phyloP scores from a whole-genome alignment of 1,140 invertebrate genomes.

The Drosophila nigromelanica region DNA sequence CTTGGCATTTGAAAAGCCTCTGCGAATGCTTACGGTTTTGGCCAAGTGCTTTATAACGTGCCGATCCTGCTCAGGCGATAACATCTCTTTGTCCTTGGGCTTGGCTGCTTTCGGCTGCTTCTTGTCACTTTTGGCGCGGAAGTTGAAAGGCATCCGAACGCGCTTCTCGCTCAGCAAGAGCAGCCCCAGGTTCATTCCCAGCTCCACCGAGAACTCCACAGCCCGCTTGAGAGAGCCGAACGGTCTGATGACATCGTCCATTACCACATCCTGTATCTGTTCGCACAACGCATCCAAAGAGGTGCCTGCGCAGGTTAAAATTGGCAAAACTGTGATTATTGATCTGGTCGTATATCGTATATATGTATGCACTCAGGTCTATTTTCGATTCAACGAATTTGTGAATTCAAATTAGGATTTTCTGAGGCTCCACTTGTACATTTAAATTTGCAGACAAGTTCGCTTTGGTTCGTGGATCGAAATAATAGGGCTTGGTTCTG shows the following conservation, averaged over 20 bases:
- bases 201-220: slow-evolving; percentile 36
- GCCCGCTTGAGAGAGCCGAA: slow-evolving; percentile 35
- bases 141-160: slow-evolving; percentile 1
- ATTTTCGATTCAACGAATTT: too few relatives aligned
- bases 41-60: background rate
- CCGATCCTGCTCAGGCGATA: background rate
- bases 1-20: too few relatives aligned
- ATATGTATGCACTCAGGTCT: too few relatives aligned
- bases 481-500: background rate
- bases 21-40: slow-evolving; percentile 1
- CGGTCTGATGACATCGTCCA: slow-evolving; percentile 19
- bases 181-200: slow-evolving; percentile 50
- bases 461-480: background rate
- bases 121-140: background rate
- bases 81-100: rapidly evolving
- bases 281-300: slow-evolving; percentile 26
- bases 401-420: too few relatives aligned
- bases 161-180: slow-evolving; percentile 27
- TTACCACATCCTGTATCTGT: slow-evolving; percentile 14
- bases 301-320: too few relatives aligned
- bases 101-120: background rate
- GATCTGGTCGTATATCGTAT: too few relatives aligned
- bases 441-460: too few relatives aligned
- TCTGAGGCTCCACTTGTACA: too few relatives aligned
- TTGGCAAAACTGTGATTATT: too few relatives aligned